phyloP scores from a whole-genome alignment of 2,888 invertebrate species.

The Agonum fuliginosum region DNA sequence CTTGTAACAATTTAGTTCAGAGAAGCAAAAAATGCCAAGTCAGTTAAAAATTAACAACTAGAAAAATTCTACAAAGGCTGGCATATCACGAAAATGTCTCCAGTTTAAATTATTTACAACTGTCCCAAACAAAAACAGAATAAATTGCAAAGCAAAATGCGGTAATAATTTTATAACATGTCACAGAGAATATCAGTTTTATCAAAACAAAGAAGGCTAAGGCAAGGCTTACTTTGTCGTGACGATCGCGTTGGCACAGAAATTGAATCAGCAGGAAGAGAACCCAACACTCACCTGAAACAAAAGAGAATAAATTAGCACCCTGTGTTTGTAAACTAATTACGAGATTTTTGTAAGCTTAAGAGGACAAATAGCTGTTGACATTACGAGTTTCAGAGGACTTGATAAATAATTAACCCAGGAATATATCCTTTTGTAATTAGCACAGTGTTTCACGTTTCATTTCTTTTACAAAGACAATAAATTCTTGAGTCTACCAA shows the following conservation, averaged over 20 bases:
- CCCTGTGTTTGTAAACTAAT: constrained; percentile 41
- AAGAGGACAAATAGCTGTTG: constrained; percentile 35
- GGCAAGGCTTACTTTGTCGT: constrained; percentile 33
- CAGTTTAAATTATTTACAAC: background rate
- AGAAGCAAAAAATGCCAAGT: constrained; percentile 2
- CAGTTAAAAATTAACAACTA: constrained; percentile 10
- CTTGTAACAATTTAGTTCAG: background rate
- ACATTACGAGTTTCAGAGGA: constrained; percentile 15
- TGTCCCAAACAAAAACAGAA: constrained; percentile 1
- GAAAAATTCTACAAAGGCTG: background rate
- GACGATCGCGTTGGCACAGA: constrained; percentile 22
- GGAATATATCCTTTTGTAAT: background rate
- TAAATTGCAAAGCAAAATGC: background rate
- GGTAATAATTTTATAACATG: constrained; percentile 22
- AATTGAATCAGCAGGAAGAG: constrained; percentile 54
- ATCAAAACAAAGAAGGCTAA: constrained; percentile 38
- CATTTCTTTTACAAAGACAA: constrained; percentile 5
- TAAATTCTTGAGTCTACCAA: constrained; percentile 2
- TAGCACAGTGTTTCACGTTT: background rate
- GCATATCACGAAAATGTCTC: background rate
- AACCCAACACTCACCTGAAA: constrained; percentile 53
- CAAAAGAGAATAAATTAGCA: constrained; percentile 56
- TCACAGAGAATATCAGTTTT: constrained; percentile 37
- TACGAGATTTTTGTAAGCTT: constrained; percentile 47
- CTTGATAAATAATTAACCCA: background rate